phyloP scores from a whole-genome alignment of 2,888 invertebrate genomes.

The Cerastis leucographa region DNA sequence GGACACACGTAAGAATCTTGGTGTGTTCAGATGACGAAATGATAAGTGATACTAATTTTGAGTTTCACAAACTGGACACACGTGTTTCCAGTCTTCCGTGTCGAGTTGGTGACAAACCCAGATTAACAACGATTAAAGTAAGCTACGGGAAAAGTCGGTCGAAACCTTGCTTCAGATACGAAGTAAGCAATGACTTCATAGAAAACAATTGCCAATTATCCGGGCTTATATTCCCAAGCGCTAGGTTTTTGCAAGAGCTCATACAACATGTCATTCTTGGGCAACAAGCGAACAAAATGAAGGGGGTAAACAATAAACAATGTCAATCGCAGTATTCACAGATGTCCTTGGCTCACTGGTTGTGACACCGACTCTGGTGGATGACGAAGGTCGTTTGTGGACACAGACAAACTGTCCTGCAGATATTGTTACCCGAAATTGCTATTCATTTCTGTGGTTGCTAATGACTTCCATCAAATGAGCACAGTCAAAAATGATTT shows the following conservation, averaged over 20 bases:
- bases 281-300: slow-evolving; percentile 77
- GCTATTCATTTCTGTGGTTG: slow-evolving; percentile 10
- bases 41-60: too few species aligned
- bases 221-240: slow-evolving; percentile 74
- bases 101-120: too few species aligned
- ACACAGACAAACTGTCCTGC: slow-evolving; percentile 35
- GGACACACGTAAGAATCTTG: too few species aligned
- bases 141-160: slow-evolving; percentile 46
- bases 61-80: too few species aligned
- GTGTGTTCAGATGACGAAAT: too few species aligned
- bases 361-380: slow-evolving; percentile 62
- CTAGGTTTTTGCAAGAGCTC: slow-evolving; percentile 71
- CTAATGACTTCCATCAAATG: slow-evolving; percentile 40
- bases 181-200: slow-evolving; percentile 58
- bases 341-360: slow-evolving; percentile 75
- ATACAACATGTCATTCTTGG: slow-evolving; percentile 76
- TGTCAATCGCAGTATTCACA: slow-evolving; percentile 78
- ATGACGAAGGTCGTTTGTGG: slow-evolving; percentile 51
- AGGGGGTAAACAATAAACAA: slow-evolving; percentile 81
- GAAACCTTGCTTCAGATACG: slow-evolving; percentile 55
- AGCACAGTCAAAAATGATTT: slow-evolving; percentile 19
- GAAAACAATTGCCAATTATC: slow-evolving; percentile 77
- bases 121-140: slow-evolving; percentile 36
- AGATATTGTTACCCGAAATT: slow-evolving; percentile 40
- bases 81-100: too few species aligned